Evolutionary conservation across 2,888 invertebrate genomes (phyloP).

Genomic region (Trissonchulus sp.): DNA sequence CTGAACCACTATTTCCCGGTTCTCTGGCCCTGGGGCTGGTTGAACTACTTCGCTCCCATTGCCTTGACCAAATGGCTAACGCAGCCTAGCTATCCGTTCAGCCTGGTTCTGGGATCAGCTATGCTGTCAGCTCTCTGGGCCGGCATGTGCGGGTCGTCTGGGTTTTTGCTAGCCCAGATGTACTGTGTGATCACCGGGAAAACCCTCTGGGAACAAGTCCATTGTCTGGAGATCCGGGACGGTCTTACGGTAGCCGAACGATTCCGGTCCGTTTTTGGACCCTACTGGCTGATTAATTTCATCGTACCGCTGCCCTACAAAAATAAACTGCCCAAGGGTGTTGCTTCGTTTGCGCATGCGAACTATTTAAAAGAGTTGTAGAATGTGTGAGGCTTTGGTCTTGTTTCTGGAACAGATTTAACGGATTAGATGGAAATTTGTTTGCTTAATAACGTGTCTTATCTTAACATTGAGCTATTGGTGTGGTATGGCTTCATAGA

Average conservation of each 20-base stretch:
- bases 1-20: constrained; percentile 38
- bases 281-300: constrained; percentile 46
- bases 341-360: neutral
- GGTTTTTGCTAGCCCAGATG: constrained; percentile 21
- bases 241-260: constrained; percentile 37
- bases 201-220: constrained; percentile 22
- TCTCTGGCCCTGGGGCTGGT: constrained; percentile 27
- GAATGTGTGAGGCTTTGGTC: too few relatives aligned
- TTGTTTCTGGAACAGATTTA: too few relatives aligned
- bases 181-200: constrained; percentile 21
- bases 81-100: neutral
- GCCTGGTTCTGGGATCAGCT: neutral
- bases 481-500: too few relatives aligned
- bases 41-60: constrained; percentile 27
- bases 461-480: too few relatives aligned
- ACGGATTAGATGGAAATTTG: too few relatives aligned
- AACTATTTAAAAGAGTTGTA: constrained; percentile 2
- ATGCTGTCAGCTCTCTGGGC: neutral
- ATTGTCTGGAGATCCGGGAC: constrained; percentile 10
- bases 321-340: constrained; percentile 2
- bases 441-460: too few relatives aligned
- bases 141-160: neutral
- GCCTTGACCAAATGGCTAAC: constrained; percentile 20
- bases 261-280: constrained; percentile 47
- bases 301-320: constrained; percentile 45